Base-by-base conservation (phyloP, 2,797 vertebrate genomes). In the Coregonus ussuriensis region DNA sequence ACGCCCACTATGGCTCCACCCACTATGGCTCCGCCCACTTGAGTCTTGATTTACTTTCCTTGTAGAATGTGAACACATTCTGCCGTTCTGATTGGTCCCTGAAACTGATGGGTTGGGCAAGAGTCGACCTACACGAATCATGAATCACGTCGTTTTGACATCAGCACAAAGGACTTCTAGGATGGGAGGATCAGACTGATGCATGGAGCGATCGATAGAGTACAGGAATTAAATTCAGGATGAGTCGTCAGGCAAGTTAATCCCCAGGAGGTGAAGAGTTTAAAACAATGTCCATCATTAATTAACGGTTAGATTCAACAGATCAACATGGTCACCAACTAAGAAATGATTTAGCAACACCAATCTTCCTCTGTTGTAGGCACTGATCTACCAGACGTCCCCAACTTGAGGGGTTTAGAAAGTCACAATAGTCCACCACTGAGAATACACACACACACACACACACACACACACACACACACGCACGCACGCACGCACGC, bases 401-500 rank as follows among this genome's bases (percentile, higher is more conserved):
- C 7, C 56, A 3, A 3, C 56, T 62, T 3, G 18, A 21, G 56
- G 56, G 56, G 2, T 3, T 7, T n/a, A 2, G 56, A 59, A 21
- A 59, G 56, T 7, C 56, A 62, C n/a, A 62, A 5, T 62, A 62
- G 4, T 21, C 56, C 56, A 62, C 56, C 56, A 62, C 37, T 41
- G 37, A 41, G 37, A 41, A 41, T 41, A 41, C 37, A 41, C 37
- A 21, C 68, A 69, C 15, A 47, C 67, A 21, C 35, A 41, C 66
- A 69, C 21, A 31, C 65, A 15, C 65, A 31, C 65, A 31, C 25
- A 67, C 16, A 41, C 33, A 37, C 66, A 37, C 66, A 18, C 31
- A 37, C 66, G 18, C 5, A 37, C 66, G 1, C 66, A 41, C 31
- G 41, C 66, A 68, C 31, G 77, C 78, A 81, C 76, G 79, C 35